A percentile compares a stretch with the other conserved stretches of the same genome.
phyloP scores from a whole-genome alignment of 2,113 vertebrate species.

The Calcarius ornatus region DNA sequence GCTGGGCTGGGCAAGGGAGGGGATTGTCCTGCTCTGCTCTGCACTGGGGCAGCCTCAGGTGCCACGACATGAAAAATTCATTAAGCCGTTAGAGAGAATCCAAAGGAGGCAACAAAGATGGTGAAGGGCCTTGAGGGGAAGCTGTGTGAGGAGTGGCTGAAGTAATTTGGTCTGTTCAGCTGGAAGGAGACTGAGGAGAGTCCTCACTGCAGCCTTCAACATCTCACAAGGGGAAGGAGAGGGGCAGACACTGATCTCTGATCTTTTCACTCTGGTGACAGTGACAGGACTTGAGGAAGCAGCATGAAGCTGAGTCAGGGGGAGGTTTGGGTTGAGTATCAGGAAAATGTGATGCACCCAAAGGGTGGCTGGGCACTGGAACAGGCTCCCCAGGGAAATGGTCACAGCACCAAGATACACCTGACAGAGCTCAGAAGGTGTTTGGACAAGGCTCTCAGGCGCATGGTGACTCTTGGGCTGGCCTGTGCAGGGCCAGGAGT shows the following conservation, averaged over 20 bases:
- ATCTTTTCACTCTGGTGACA: background rate
- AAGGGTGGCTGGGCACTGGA: background rate
- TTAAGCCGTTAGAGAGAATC: background rate
- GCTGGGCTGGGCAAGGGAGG: fast-evolving
- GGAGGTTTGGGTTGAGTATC: background rate
- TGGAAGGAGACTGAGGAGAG: background rate
- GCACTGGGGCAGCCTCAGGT: background rate
- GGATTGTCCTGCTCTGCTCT: background rate
- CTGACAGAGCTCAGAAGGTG: background rate
- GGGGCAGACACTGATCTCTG: background rate
- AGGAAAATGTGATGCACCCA: background rate
- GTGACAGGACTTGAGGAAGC: background rate
- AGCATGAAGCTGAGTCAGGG: background rate
- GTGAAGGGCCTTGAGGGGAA: background rate
- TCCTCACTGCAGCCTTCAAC: background rate
- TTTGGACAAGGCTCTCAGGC: background rate
- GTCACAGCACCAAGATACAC: background rate
- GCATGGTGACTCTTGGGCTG: background rate
- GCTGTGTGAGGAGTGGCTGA: fast-evolving
- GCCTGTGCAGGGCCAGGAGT: background rate
- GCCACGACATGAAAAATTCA: background rate
- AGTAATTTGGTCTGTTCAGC: background rate
- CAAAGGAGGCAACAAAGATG: background rate
- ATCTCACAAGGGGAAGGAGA: background rate
- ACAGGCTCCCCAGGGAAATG: background rate